Base-by-base conservation (phyloP, 2,888 invertebrate species). In the Synanthedon vespiformis region DNA sequence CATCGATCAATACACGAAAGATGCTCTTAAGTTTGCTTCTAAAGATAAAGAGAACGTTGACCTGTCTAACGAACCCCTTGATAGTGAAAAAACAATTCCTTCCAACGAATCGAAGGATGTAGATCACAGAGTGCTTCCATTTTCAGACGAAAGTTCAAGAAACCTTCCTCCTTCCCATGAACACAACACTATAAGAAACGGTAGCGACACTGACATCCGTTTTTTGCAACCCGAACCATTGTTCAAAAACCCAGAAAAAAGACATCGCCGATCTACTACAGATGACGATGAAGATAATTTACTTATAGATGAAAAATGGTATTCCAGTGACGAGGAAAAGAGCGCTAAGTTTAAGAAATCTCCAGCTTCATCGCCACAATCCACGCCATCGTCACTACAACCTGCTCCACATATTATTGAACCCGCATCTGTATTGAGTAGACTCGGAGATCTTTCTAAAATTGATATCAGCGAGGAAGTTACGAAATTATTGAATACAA, bases 281-380 rank as follows among this genome's bases (percentile, higher is more conserved):
- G 89, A 89, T 60, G 88, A 89, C 52, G 90, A 90, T 56, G 90
- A 90, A 64, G 90, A 90, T 58, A 89, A 89, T 70, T 74, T 89
- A 59, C 74, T 85, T 56, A 89, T 89, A 55, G 89, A 89, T 60
- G 89, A 89, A 62, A 91, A 92, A 75, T 94, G 94, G 92, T 95
- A 94, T 69, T 94, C 94, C 2, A 94, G 94, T 69, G 94, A 94
- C 61, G 93, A 93, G 61, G 92, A 92, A 63, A 93, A 92, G 55
- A 70, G 73, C 27, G 66, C 56, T 18, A 87, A 79, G 64, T 8
- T n/a, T 13, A 77, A 68, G 53, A 84, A 74, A 55, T 84, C 88
- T 27, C 84, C 83, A 12, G 63, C 60, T 49, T 70, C 73, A 40
- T 83, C 86, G n/a, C 84, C 84, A 44, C 66, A 63, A 58, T 70